phyloP scores from a whole-genome alignment of 2,888 invertebrate genomes.

The Tanaodytes sp. region DNA sequence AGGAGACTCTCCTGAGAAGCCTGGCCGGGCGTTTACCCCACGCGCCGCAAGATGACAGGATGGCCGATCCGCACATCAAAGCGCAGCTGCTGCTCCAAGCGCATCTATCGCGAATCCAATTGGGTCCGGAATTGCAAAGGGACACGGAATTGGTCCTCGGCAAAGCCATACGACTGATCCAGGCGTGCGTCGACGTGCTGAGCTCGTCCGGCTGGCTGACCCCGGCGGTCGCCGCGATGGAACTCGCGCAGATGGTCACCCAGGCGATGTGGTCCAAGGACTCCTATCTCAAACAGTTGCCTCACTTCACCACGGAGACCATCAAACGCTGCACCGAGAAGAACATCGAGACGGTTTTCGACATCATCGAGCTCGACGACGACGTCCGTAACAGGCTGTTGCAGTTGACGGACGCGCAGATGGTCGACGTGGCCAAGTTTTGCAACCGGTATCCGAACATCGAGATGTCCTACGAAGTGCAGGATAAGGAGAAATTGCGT shows the following conservation, averaged over 20 bases:
- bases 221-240: conserved; percentile 99
- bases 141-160: conserved; percentile 93
- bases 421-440: conserved; percentile 98
- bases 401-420: conserved; percentile 87
- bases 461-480: conserved; percentile 93
- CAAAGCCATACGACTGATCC: conserved; percentile 88
- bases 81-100: conserved; percentile 96
- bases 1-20: conserved; percentile 87
- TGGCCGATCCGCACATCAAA: conserved; percentile 95
- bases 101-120: conserved; percentile 92
- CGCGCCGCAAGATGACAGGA: conserved; percentile 68
- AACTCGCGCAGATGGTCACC: conserved; percentile 99
- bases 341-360: conserved; percentile 93
- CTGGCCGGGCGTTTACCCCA: conserved; percentile 80
- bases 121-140: conserved; percentile 96
- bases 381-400: conserved; percentile 85
- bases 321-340: conserved; percentile 93
- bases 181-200: conserved; percentile 95
- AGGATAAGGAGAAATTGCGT: conserved; percentile 83
- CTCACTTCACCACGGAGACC: conserved; percentile 92
- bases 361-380: conserved; percentile 96
- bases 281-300: conserved; percentile 95
- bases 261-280: conserved; percentile 99
- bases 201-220: conserved; percentile 98
- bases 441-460: conserved; percentile 99